Base-by-base conservation (phyloP, 2,113 vertebrate species). In the Neogale vison region DNA sequence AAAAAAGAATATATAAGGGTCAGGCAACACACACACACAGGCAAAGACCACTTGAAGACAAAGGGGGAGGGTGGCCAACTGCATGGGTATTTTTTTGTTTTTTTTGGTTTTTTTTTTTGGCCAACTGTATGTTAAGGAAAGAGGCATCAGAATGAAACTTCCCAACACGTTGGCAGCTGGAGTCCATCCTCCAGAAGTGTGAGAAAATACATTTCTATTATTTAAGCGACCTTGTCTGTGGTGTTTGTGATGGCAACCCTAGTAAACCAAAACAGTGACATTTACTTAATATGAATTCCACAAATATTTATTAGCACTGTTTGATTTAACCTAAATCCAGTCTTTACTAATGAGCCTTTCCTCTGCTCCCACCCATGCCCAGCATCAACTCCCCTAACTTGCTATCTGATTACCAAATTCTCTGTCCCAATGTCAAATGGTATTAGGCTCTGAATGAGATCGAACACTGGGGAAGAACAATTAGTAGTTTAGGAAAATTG, bases 401-500 rank as follows among this genome's bases (percentile, higher is more conserved):
- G 4, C 14, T 39, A 2, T 57, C 42, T 84, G n/a, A 7, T 85
- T 20, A 24, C 26, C 2, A 63, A 34, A 52, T 67, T 67, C 2
- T 89, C n/a, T 3, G 0, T 52, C 31, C 67, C 20, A 84, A 6
- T 74, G 39, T 42, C 84, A 92, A 12, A 69, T 29, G 23, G 3
- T 52, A 81, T 63, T 45, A 39, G 63, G 3, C 7, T 71, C 20
- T 57, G 63, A 59, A 86, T 79, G 47, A 92, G 67, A 80, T 39
- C 2, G 14, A 93, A 92, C 36, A 67, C 31, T 47, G 26, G 23
- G 24, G 42, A 80, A 59, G 45, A 55, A 65, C 17, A 84, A 96
- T 55, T 77, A 93, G 12, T 93, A 72, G 9, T 47, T 93, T 86
- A 81, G 65, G 6, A 26, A 69, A 82, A 91, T 67, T 59, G 39